Evolutionary conservation across 2,797 vertebrate species (phyloP).

Genomic region (Ctenopoma kingsleyae): DNA sequence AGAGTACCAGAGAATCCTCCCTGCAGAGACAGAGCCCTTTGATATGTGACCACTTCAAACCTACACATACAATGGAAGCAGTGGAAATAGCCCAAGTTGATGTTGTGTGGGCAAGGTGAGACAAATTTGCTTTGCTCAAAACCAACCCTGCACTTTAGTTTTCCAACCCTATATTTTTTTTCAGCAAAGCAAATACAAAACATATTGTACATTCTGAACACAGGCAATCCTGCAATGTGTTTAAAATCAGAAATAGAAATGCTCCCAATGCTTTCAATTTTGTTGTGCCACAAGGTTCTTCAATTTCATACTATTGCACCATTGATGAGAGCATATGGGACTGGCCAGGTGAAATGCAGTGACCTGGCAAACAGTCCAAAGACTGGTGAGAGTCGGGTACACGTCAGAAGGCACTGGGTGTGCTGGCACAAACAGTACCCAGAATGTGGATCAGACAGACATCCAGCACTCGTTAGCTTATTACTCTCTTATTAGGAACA

Average conservation of each 20-base stretch:
- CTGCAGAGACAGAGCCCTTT: constrained; percentile 79
- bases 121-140: constrained; percentile 60
- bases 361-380: constrained; percentile 77
- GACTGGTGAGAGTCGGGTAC: constrained; percentile 62
- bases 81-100: constrained; percentile 72
- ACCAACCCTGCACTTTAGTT: constrained; percentile 48
- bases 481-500: constrained; percentile 86
- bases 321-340: constrained; percentile 75
- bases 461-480: constrained; percentile 81
- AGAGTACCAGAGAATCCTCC: constrained; percentile 76
- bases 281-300: constrained; percentile 38
- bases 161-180: constrained; percentile 30
- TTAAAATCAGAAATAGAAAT: constrained; percentile 54
- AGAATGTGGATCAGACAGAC: constrained; percentile 79
- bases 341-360: constrained; percentile 75
- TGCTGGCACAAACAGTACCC: constrained; percentile 76
- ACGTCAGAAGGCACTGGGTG: constrained; percentile 76
- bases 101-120: constrained; percentile 73
- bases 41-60: constrained; percentile 82
- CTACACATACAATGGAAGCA: constrained; percentile 74
- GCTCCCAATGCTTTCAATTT: constrained; percentile 45
- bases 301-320: constrained; percentile 64
- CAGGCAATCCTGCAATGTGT: constrained; percentile 30
- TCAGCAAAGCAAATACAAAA: constrained; percentile 36
- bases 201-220: constrained; percentile 30